Evolutionary conservation across 2,888 invertebrate genomes (phyloP).

Genomic region (Lochmaea crataegi): DNA sequence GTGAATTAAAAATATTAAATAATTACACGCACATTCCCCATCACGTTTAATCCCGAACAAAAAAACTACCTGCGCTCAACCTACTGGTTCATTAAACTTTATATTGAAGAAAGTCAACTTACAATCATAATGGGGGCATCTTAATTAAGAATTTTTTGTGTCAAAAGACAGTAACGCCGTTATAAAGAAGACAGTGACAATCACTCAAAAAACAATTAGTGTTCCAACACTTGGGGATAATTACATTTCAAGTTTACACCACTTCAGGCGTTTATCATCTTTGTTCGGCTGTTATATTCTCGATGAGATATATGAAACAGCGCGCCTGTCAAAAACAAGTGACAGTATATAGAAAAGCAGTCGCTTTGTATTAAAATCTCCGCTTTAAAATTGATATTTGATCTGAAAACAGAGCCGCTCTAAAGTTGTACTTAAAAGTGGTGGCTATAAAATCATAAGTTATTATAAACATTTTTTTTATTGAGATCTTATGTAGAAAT

Average conservation of each 20-base stretch:
- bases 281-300: conserved; percentile 46
- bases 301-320: conserved; percentile 54
- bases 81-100: conserved; percentile 3
- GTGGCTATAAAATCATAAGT: not conserved
- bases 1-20: too few species aligned
- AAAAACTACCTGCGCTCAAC: not conserved
- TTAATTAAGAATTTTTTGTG: conserved; percentile 2
- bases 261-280: conserved; percentile 45
- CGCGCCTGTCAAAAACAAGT: conserved; percentile 53
- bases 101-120: not conserved
- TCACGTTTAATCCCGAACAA: too few species aligned
- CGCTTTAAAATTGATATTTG: conserved; percentile 53
- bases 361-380: conserved; percentile 48
- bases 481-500: not conserved
- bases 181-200: conserved; percentile 42
- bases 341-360: conserved; percentile 48
- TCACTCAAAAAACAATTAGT: conserved; percentile 44
- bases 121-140: not conserved
- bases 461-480: conserved; percentile 8
- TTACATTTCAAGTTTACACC: conserved; percentile 43
- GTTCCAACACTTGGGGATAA: conserved; percentile 44
- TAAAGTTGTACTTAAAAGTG: conserved; percentile 7
- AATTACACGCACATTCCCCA: too few species aligned
- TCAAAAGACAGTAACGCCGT: conserved; percentile 18
- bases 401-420: conserved; percentile 45